Evolutionary conservation across 2,797 vertebrate genomes (phyloP).

Genomic region (Cyprinella venusta): DNA sequence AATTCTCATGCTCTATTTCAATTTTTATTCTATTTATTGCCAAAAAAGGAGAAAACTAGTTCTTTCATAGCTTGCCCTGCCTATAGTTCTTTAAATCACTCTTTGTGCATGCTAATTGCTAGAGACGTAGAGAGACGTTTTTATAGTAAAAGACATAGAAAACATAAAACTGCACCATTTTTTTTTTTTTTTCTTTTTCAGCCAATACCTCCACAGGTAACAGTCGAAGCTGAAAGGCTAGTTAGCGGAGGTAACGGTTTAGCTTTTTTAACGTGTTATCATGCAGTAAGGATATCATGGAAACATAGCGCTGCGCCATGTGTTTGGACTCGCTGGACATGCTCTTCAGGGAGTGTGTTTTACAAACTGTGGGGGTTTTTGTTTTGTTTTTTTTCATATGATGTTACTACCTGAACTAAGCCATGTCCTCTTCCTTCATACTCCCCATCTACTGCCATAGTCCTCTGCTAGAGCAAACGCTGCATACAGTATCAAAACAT

Average conservation of each 20-base stretch:
- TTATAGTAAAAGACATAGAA: conserved; percentile 56
- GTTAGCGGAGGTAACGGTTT: conserved; percentile 28
- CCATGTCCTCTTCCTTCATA: conserved; percentile 54
- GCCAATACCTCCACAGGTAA: conserved; percentile 54
- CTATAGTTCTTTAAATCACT: conserved; percentile 53
- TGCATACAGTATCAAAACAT: conserved; percentile 50
- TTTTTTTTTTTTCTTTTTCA: conserved; percentile 41
- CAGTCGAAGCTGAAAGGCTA: conserved; percentile 36
- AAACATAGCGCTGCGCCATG: conserved; percentile 1
- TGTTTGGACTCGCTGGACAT: conserved; percentile 10
- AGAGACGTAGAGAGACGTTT: conserved; percentile 56
- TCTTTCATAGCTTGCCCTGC: conserved; percentile 62
- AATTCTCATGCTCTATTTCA: conserved; percentile 44
- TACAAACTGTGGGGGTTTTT: conserved; percentile 35
- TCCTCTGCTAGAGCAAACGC: conserved; percentile 52
- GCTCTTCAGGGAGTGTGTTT: conserved; percentile 46
- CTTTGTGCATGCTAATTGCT: conserved; percentile 61
- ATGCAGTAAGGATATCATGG: conserved; percentile 37
- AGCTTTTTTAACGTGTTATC: not conserved
- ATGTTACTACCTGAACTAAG: conserved; percentile 57
- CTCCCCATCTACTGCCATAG: conserved; percentile 51
- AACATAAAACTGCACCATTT: conserved; percentile 48
- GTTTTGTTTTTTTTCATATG: conserved; percentile 14
- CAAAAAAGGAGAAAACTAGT: conserved; percentile 48
- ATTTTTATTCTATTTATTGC: conserved; percentile 61